Evolutionary conservation across 2,797 vertebrate genomes (phyloP).

Genomic region (Coluber constrictor): DNA sequence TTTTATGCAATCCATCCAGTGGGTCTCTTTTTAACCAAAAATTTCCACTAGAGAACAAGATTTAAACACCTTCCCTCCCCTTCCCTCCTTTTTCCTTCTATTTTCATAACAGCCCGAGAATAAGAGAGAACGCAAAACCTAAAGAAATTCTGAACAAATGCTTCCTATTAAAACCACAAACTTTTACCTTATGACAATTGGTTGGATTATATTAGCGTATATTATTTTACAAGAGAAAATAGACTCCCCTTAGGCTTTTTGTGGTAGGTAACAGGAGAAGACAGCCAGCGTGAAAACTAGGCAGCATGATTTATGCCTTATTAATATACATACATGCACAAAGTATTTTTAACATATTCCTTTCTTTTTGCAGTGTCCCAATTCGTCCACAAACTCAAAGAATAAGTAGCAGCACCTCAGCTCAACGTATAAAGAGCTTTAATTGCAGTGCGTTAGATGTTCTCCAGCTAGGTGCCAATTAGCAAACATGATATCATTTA

Average conservation of each 20-base stretch:
- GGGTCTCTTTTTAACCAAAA: background rate
- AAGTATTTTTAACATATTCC: background rate
- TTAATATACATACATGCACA: slow-evolving; percentile 3
- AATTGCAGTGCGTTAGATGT: background rate
- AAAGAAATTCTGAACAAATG: background rate
- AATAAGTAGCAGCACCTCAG: background rate
- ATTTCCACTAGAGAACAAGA: background rate
- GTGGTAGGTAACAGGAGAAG: background rate
- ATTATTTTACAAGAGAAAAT: background rate
- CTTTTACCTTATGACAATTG: background rate
- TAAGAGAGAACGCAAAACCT: background rate
- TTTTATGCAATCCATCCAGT: background rate
- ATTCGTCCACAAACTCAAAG: background rate
- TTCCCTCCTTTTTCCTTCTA: background rate
- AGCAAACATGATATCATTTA: background rate
- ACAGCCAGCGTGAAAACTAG: background rate
- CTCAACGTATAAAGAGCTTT: background rate
- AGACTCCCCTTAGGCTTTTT: background rate
- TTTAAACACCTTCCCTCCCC: background rate
- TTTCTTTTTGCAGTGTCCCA: background rate
- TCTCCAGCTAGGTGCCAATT: background rate
- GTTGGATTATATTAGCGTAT: background rate
- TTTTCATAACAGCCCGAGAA: background rate
- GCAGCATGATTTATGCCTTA: slow-evolving; percentile 8
- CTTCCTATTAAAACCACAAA: background rate